Evolutionary conservation across 2,888 invertebrate species (phyloP), one percentile per base, ranked within the genome.

Genomic region (Leptinotarsa tumamoca): DNA sequence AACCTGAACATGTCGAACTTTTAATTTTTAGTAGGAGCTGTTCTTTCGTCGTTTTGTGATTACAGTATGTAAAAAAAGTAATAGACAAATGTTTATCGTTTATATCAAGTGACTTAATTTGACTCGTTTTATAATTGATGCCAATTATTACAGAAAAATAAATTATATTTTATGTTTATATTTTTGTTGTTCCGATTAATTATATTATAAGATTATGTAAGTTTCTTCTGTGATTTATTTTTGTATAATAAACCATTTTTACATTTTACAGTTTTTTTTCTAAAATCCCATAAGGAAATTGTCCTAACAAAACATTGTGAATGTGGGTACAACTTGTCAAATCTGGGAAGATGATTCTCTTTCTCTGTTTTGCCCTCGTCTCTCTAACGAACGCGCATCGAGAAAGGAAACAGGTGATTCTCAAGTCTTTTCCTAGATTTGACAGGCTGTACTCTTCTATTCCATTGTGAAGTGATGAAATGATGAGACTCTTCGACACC

Each of bases 211-310:
- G 15, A 56, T 68, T 74, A 68, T 71, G 70, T 75, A 66, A 71
- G 72, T 73, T 17, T 50, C 73, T 70, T 70, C 79, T 79, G 76
- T 74, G 78, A 72, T 78, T 75, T 78, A 74, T 73, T 76, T 78
- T 78, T 76, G 63, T 78, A 76, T 54, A 76, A 75, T 78, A 75
- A 78, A 78, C 70, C 15, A 68, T 54, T 63, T 72, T 69, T 69
- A 58, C 56, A 56, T 4, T 66, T 50, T 10, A 27, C 33, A n/a
- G 67, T 75, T 43, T 71, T 73, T 73, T 73, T 63, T 5, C 10
- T 33, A 56, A 23, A 14, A 14, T 52, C 15, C 27, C 54, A 15
- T 27, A 1, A 17, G 2, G 17, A 17, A 17, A 17, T 51, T 51
- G 4, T 51, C 3, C 17, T 17, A 17, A 17, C 23, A 7, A 33